These are phyloP conservation scores for Adineta ricciae DNA, from an alignment of 2,888 invertebrate species.

Conservation along the genomic window DNA sequence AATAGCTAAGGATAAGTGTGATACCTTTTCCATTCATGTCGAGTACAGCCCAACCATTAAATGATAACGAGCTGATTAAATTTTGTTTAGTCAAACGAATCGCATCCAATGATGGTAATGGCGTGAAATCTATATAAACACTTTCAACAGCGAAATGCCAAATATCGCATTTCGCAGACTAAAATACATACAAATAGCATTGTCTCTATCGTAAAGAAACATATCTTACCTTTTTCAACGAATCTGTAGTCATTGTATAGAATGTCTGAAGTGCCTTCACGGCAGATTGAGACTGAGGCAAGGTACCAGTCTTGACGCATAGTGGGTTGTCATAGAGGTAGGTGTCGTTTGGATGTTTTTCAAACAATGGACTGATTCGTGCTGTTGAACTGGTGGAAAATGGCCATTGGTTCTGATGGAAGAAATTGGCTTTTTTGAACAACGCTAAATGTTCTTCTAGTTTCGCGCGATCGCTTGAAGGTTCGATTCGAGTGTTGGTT, in stretches of 20 bases:
- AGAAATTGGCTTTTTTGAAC: background rate
- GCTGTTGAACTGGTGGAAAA: background rate
- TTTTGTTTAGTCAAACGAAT: background rate
- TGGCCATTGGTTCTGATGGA: background rate
- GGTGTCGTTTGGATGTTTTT: background rate
- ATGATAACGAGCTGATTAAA: background rate
- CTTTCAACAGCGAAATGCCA: background rate
- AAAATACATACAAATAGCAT: too few species aligned
- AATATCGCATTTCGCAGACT: slow-evolving; percentile 13
- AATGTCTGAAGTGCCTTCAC: background rate
- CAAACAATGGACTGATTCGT: background rate
- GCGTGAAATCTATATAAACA: background rate
- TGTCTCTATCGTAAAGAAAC: too few species aligned
- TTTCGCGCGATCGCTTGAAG: background rate
- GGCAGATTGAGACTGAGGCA: background rate
- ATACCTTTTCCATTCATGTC: background rate
- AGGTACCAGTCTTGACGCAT: background rate
- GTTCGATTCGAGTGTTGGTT: background rate
- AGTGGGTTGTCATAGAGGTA: background rate
- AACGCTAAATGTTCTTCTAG: background rate
- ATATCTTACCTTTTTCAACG: background rate
- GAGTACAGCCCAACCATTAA: background rate
- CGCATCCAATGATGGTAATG: background rate
- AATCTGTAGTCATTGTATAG: slow-evolving; percentile 20
- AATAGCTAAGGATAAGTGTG: too few species aligned